Evolutionary conservation across 2,797 vertebrate genomes (phyloP).

Genomic region (Hoplostethus atlanticus): DNA sequence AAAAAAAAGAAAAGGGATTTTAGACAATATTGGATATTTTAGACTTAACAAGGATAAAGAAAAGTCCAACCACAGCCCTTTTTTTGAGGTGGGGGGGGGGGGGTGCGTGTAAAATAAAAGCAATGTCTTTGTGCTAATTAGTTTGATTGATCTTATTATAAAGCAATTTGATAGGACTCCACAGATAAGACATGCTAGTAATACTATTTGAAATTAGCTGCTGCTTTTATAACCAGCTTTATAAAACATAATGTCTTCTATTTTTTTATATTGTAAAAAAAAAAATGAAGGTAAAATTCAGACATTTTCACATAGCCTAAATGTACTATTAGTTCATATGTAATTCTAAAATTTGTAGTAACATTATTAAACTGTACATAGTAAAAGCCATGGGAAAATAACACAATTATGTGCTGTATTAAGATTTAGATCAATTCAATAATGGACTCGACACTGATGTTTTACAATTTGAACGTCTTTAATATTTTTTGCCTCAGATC

Average conservation of each 20-base stretch:
- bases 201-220: constrained; percentile 46
- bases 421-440: neutral
- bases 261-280: constrained; percentile 11
- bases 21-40: constrained; percentile 29
- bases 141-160: constrained; percentile 56
- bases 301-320: neutral
- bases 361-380: neutral
- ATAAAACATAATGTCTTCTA: neutral
- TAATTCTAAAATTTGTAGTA: neutral
- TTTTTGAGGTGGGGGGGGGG: neutral
- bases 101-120: constrained; percentile 50
- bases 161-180: constrained; percentile 48
- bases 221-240: constrained; percentile 9
- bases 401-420: neutral
- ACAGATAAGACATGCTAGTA: constrained; percentile 43
- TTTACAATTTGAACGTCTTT: neutral
- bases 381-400: neutral
- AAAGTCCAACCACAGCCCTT: constrained; percentile 10
- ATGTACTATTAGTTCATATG: neutral
- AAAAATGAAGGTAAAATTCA: no score
- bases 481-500: neutral
- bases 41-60: neutral
- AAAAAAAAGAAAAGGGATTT: constrained; percentile 17
- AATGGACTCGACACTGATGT: neutral
- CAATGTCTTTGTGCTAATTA: constrained; percentile 57